phyloP scores from a whole-genome alignment of 2,888 invertebrate species.

The Tenthredo livida region DNA sequence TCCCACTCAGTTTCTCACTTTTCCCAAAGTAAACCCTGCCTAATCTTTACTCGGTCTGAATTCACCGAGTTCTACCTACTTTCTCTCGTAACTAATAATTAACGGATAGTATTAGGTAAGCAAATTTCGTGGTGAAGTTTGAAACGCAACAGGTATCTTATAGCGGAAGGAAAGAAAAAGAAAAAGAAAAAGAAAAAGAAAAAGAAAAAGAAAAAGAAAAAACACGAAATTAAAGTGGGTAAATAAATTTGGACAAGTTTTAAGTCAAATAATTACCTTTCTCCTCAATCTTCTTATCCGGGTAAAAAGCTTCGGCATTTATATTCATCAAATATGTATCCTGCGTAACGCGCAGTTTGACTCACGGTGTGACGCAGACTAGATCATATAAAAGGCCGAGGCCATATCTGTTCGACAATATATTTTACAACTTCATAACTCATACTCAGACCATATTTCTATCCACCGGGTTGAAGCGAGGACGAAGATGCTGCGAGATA shows the following conservation, averaged over 20 bases:
- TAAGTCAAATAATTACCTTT: background rate
- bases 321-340: background rate
- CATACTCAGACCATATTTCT: slow-evolving; percentile 11
- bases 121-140: background rate
- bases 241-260: background rate
- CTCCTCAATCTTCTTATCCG: background rate
- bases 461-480: background rate
- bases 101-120: background rate
- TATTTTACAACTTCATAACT: slow-evolving; percentile 41
- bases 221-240: background rate
- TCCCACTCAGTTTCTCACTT: background rate
- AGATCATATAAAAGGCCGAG: slow-evolving; percentile 3
- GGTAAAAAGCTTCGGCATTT: background rate
- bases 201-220: no score
- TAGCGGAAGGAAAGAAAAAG: background rate
- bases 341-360: background rate
- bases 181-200: no score
- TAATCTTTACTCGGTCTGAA: background rate
- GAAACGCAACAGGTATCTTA: background rate
- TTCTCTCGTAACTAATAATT: background rate
- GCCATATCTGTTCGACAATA: slow-evolving; percentile 35
- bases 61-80: background rate
- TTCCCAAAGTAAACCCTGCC: background rate
- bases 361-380: background rate
- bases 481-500: background rate